Evolutionary conservation across 2,113 vertebrate species (phyloP), one percentile per base, ranked within the genome.

Genomic region (Ctenodactylus gundi): DNA sequence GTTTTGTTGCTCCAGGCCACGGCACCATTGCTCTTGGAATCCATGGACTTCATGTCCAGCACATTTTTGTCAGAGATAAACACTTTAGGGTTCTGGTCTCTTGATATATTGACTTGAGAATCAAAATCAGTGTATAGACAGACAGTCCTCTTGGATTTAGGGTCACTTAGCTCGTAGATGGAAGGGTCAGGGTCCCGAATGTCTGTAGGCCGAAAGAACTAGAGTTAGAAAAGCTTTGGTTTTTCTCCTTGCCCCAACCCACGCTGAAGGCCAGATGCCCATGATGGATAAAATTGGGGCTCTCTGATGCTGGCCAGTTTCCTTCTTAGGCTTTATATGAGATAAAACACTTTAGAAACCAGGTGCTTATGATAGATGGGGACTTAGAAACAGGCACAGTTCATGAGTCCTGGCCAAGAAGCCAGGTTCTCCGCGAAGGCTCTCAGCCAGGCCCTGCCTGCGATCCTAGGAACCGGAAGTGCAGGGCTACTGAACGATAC

Each of bases 71-170:
- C 3, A 2, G 51, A 34, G 9, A 4, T 0, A 29, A 62, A 27
- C 4, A 27, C 2, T 0, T 0, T 4, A 3, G 4, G 0, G 0
- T 0, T 0, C 2, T 0, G 0, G 0, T 0, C 0, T 29, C 58
- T 0, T 17, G 53, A 1, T 23, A n/a, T 2, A 6, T 8, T 4
- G 15, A 0, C 0, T 1, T 77, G 0, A 75, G 93, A 95, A 20
- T 20, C 25, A 75, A 92, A 97, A 39, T 97, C 97, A 0, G 97
- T 97, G 78, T 89, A 88, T 0, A 97, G 92, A 85, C 97, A 97
- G 73, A 96, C 21, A 1, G 87, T 82, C 0, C 78, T 6, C 7
- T 29, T 83, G 77, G 57, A 84, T 70, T 92, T 29, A 1, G 95
- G 4, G 1, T 49, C 29, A 90, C 0, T 94, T 49, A 96, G 88